Evolutionary conservation across 2,113 vertebrate species (phyloP).

Genomic region (Ranitomeya imitator): DNA sequence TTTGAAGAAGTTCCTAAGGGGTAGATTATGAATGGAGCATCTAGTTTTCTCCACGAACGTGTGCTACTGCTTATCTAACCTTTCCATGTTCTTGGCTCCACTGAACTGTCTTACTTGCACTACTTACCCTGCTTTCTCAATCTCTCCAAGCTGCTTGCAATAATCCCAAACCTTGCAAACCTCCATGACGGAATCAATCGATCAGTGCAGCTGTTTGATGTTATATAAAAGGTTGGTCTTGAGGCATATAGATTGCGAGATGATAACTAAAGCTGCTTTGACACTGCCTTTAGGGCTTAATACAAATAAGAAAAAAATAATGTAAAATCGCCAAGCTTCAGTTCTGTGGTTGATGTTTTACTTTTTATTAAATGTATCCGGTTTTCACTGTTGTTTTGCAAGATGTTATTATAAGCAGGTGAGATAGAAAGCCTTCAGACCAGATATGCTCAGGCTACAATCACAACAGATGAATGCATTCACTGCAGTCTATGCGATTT

Average conservation of each 20-base stretch:
- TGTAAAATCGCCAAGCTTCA: slow-evolving; percentile 38
- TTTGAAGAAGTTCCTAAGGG: slow-evolving; percentile 9
- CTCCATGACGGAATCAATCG: slow-evolving; percentile 52
- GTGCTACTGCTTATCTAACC: slow-evolving; percentile 24
- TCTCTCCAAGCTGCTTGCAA: slow-evolving; percentile 40
- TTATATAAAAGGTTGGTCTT: slow-evolving; percentile 52
- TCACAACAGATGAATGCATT: slow-evolving; percentile 48
- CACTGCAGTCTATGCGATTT: slow-evolving; percentile 46
- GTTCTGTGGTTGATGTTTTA: slow-evolving; percentile 27
- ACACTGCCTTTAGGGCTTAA: slow-evolving; percentile 49
- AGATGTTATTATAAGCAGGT: slow-evolving; percentile 52
- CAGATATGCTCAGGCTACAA: slow-evolving; percentile 48
- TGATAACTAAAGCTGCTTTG: slow-evolving; percentile 49
- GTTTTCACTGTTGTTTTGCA: slow-evolving; percentile 39
- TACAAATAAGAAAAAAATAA: slow-evolving; percentile 44
- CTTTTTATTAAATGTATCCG: slow-evolving; percentile 46
- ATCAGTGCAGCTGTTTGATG: slow-evolving; percentile 52
- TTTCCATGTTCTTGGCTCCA: slow-evolving; percentile 27
- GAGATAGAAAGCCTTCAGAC: slow-evolving; percentile 44
- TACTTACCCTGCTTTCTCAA: slow-evolving; percentile 41
- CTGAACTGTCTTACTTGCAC: slow-evolving; percentile 22
- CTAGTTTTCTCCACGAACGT: slow-evolving; percentile 35
- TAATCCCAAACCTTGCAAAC: slow-evolving; percentile 38
- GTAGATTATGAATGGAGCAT: slow-evolving; percentile 14
- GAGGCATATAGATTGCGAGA: slow-evolving; percentile 53